These are phyloP conservation scores for Drepana falcataria DNA, from an alignment of 2,888 invertebrate species.

Conservation along the genomic window DNA sequence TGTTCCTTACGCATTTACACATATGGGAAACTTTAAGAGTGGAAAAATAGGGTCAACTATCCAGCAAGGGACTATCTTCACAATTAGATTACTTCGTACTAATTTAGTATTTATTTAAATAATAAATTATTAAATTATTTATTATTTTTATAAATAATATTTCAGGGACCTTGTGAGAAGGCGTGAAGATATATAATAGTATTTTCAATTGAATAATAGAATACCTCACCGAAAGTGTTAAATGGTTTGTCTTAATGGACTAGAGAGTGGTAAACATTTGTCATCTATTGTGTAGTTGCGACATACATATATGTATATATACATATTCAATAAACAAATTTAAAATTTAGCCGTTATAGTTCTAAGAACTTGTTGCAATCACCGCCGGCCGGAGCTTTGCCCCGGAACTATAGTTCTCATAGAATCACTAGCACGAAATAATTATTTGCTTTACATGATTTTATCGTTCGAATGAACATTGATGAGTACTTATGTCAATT, in stretches of 20 bases:
- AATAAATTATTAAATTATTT: too few relatives aligned
- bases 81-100: too few relatives aligned
- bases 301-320: conserved; percentile 34
- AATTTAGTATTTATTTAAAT: too few relatives aligned
- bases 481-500: neutral
- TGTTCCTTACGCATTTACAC: conserved; percentile 1
- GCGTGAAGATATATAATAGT: too few relatives aligned
- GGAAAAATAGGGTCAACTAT: conserved; percentile 32
- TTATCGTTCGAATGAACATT: neutral
- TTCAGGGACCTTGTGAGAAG: too few relatives aligned
- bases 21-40: conserved; percentile 16
- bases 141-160: too few relatives aligned
- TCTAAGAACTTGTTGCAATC: conserved; percentile 54
- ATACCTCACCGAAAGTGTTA: conserved; percentile 30
- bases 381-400: conserved; percentile 39
- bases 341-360: conserved; percentile 36
- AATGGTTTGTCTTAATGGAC: conserved; percentile 60
- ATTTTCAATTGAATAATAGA: too few relatives aligned
- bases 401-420: conserved; percentile 25
- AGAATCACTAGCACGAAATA: conserved; percentile 21
- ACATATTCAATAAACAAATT: conserved; percentile 25
- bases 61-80: conserved; percentile 19
- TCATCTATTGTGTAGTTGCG: conserved; percentile 42
- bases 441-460: conserved; percentile 2
- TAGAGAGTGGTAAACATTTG: conserved; percentile 67